Evolutionary conservation across 2,797 vertebrate genomes (phyloP), one percentile per base, ranked within the genome.

Genomic region (Apogon hyalosoma): DNA sequence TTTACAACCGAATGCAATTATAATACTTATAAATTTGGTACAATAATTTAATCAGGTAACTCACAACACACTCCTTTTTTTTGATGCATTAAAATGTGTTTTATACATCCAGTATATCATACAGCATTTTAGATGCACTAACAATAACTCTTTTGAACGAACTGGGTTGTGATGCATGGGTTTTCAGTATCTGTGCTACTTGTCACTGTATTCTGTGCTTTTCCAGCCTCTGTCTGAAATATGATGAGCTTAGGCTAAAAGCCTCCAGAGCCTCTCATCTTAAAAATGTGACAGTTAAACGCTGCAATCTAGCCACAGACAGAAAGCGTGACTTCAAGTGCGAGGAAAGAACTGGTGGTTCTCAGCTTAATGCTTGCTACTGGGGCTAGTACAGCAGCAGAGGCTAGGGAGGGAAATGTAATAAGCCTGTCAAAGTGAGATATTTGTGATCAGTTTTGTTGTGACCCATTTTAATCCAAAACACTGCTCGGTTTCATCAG

Each of bases 231-330:
- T 69, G 39, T 68, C 81, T 77, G 80, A 83, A 88, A 86, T 83
- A 80, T 87, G 82, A 90, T 79, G 84, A 90, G 80, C 86, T 89
- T 83, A 86, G 69, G 69, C 83, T 80, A 78, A 89, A 84, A 84
- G 75, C 69, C 75, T 58, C 48, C 49, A 40, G 75, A 85, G 81
- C 67, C 65, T 77, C 75, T 87, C 86, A 85, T 77, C 75, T 59
- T 82, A 69, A 76, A 76, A 69, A 68, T 63, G 69, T 84, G 71
- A 77, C 79, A 87, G 82, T 70, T 82, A 86, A 90, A 88, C 75
- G 80, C 67, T 83, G 77, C 75, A 80, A 89, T 87, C 78, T 51
- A 79, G 60, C 66, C 55, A 46, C 69, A 82, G 66, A 81, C 49
- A 76, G 69, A 80, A 69, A 40, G 54, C 71, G 63, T 66, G 49